Evolutionary conservation across 2,797 vertebrate species (phyloP), one percentile per base, ranked within the genome.

Genomic region (Octomys mimax): DNA sequence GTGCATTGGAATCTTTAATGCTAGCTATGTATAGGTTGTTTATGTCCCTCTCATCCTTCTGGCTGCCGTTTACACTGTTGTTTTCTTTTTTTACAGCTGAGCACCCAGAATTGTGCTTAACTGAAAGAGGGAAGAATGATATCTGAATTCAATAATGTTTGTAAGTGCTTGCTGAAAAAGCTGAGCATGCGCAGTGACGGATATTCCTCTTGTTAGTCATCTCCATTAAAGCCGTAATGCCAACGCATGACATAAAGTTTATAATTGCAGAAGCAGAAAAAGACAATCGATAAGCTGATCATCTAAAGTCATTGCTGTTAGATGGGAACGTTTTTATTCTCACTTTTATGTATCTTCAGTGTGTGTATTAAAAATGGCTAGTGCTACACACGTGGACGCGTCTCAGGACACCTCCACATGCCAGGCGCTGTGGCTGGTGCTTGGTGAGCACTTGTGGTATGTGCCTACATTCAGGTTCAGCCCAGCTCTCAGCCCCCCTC

Each of bases 1-100:
- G 10, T 95, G 71, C 6, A 36, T n/a, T 75, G 66, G 49, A 94
- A 79, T 97, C 85, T 87, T 59, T 80, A 88, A 62, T 79, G 13
- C 33, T 75, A 49, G 21, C 80, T 92, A 68, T 78, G 33, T 28
- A 22, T 10, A 80, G 33, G 52, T 39, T 94, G 61, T 26, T 81
- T 83, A 84, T 1, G 5, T 85, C 59, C 42, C 80, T 79, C 12
- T 89, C 62, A 52, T 21, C 96, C 39, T 87, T 75, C 16, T 54
- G 77, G 42, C 4, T 59, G 39, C 31, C 36, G 6, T 80, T 93
- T 42, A 14, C 79, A 21, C 26, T 33, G 33, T 91, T 5, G 31
- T 57, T 81, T 80, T 6, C 24, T 92, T 54, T 39, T 39, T 28
- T 59, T 64, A 88, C 12, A 77, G 46, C 16, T 46, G 21, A 78